phyloP scores from a whole-genome alignment of 2,797 vertebrate genomes.

The Taenioides sp. region DNA sequence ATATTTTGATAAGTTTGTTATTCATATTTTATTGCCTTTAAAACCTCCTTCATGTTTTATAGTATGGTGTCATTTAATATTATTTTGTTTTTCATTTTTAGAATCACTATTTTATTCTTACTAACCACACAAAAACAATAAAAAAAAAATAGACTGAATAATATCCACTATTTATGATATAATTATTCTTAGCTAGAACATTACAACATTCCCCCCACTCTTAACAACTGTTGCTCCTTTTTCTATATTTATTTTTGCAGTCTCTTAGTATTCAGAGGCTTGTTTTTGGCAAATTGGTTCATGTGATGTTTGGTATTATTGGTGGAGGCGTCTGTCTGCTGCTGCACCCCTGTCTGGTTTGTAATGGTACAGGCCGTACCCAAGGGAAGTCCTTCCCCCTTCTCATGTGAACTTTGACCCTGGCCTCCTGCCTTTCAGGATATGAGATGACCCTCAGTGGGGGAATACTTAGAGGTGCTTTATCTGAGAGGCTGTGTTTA shows the following conservation, averaged over 20 bases:
- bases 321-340: conserved; percentile 57
- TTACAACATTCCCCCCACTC: neutral
- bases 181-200: no score
- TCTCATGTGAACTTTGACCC: conserved; percentile 78
- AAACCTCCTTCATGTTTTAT: neutral
- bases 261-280: neutral
- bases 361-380: conserved; percentile 66
- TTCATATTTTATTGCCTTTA: neutral
- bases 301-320: conserved; percentile 58
- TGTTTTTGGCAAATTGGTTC: conserved; percentile 1
- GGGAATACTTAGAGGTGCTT: conserved; percentile 54
- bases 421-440: conserved; percentile 69
- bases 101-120: neutral
- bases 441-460: conserved; percentile 68
- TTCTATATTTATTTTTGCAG: neutral
- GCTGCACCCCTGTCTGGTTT: conserved; percentile 73
- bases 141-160: neutral
- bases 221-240: neutral
- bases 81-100: neutral
- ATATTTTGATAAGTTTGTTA: conserved; percentile 18
- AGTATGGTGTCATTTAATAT: no score
- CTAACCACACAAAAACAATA: neutral
- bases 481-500: conserved; percentile 36
- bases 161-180: no score
- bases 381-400: conserved; percentile 55